Evolutionary conservation across 2,113 vertebrate species (phyloP), one percentile per base, ranked within the genome.

Genomic region (Scalopus aquaticus): DNA sequence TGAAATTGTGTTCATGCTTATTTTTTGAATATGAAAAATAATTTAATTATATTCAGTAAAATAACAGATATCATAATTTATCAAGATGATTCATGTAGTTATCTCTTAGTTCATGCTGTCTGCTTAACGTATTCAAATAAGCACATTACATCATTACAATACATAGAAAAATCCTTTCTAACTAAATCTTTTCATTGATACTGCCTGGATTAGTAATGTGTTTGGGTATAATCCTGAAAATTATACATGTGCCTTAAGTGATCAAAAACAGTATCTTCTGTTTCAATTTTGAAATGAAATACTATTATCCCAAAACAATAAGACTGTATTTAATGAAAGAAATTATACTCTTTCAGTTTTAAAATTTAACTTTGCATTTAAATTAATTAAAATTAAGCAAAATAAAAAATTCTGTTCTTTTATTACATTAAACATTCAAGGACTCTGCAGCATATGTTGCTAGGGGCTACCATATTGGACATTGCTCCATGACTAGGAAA

Each of bases 121-220:
- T 87, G 22, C 4, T 81, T 81, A 88, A 93, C 35, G 46, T 80
- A 93, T 49, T 82, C 46, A 81, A 89, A 88, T 46, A 91, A 85
- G 17, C 13, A 37, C 15, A 72, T 67, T 88, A 64, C 32, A 91
- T 39, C 76, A 26, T 58, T 85, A 13, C 2, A 58, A 65, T 26
- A 44, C 20, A 67, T 11, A 28, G 49, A 90, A 73, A 92, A 82
- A 65, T 3, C 17, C 17, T 32, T 54, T 54, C 17, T 69, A 79
- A 79, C 58, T 89, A 91, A 81, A 64, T 39, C 39, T 72, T 35
- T 84, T n/a, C 89, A 54, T 88, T 81, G n/a, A 19, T n/a, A 28
- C 17, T 60, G 6, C 28, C 44, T 87, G 58, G 19, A 87, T 32
- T 84, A 64, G n/a, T 64, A 56, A 64, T 70, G 26, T 60, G 16